Percentiles rank a stretch among this genome's conserved stretches.
These are phyloP conservation scores for Lissocephala sabroskyi DNA, from an alignment of 2,888 invertebrate genomes.

Conservation along the genomic window DNA sequence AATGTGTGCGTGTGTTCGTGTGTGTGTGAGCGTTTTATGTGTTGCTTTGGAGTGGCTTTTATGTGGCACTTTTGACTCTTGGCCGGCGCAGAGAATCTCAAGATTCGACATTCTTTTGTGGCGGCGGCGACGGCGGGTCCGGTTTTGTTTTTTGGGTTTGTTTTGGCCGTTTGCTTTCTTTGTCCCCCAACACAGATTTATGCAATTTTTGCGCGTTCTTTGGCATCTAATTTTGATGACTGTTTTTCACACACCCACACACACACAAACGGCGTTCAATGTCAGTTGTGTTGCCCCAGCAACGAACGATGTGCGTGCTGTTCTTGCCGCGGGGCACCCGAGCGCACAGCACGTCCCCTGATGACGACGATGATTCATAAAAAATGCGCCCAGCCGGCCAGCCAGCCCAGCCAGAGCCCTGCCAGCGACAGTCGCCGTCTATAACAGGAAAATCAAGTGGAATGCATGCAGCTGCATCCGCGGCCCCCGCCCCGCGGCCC, in stretches of 20 bases:
- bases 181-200: slow-evolving; percentile 52
- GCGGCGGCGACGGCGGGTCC: slow-evolving; percentile 20
- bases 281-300: slow-evolving; percentile 35
- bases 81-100: slow-evolving; percentile 12
- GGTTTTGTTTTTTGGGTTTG: slow-evolving; percentile 30
- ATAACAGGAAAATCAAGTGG: slow-evolving; percentile 62
- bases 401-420: no score
- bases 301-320: slow-evolving; percentile 18
- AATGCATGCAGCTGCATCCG: slow-evolving; percentile 54
- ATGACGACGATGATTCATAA: slow-evolving; percentile 51
- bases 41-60: slow-evolving; percentile 6
- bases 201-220: slow-evolving; percentile 34
- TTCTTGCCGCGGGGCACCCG: neutral
- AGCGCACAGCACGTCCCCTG: slow-evolving; percentile 18
- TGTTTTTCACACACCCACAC: slow-evolving; percentile 1
- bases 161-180: slow-evolving; percentile 34
- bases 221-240: slow-evolving; percentile 23
- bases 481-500: slow-evolving; percentile 18
- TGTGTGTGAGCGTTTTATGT: no score
- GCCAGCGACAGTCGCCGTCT: slow-evolving; percentile 8
- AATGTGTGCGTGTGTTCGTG: no score
- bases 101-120: no score
- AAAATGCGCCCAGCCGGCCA: slow-evolving; percentile 32
- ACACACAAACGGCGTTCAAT: slow-evolving; percentile 36
- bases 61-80: slow-evolving; percentile 32